Percentiles rank a stretch among this genome's conserved stretches.
These are phyloP conservation scores for Pollenia griseotomentosa DNA, from an alignment of 2,888 invertebrate species.

Conservation along the genomic window DNA sequence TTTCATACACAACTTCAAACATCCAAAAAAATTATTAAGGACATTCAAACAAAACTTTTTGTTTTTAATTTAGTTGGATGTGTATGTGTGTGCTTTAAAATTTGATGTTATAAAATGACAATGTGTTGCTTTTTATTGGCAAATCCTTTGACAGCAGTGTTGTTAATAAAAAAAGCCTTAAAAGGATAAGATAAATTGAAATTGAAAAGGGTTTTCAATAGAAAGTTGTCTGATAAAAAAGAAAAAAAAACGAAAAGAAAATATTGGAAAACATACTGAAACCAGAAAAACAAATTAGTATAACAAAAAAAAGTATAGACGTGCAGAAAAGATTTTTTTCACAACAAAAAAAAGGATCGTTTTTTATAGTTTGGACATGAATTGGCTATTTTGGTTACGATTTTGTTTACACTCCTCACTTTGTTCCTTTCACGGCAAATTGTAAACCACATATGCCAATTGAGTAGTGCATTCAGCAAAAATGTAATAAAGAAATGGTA, in stretches of 20 bases:
- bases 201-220: slow-evolving; percentile 21
- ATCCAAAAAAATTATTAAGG: background rate
- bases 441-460: background rate
- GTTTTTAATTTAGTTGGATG: background rate
- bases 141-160: slow-evolving; percentile 2
- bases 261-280: background rate
- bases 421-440: background rate
- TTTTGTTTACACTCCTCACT: slow-evolving; percentile 12
- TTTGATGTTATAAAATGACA: slow-evolving; percentile 25
- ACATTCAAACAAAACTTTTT: background rate
- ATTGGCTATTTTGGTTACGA: slow-evolving; percentile 31
- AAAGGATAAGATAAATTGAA: slow-evolving; percentile 26
- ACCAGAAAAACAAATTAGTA: slow-evolving; percentile 21
- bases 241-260: background rate
- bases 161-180: slow-evolving; percentile 4
- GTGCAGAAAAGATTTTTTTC: background rate
- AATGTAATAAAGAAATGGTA: too few relatives aligned
- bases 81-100: background rate
- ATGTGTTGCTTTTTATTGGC: slow-evolving; percentile 37
- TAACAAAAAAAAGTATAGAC: background rate
- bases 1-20: background rate
- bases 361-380: slow-evolving; percentile 7
- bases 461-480: background rate
- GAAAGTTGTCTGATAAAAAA: background rate
- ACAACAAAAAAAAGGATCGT: background rate